phyloP scores from a whole-genome alignment of 2,888 invertebrate species.

The Phlogophora meticulosa region DNA sequence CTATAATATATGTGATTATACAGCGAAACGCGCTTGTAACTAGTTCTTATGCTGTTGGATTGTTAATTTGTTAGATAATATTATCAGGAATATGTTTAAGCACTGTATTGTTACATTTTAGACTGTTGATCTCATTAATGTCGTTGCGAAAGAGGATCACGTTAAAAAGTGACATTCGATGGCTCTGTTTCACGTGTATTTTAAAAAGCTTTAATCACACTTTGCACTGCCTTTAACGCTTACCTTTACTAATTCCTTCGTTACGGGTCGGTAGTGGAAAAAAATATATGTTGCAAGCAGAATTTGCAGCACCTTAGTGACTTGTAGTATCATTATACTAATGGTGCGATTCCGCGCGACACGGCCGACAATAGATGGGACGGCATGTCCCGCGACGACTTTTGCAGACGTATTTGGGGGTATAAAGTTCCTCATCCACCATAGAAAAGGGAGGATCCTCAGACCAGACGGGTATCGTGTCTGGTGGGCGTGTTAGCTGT shows the following conservation, averaged over 20 bases:
- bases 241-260: neutral
- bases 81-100: constrained; percentile 45
- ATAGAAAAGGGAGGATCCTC: no score
- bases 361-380: no score
- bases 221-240: neutral
- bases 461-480: no score
- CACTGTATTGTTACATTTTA: constrained; percentile 38
- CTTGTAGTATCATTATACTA: no score
- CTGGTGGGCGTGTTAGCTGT: no score
- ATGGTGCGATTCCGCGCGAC: no score
- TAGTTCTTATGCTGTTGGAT: constrained; percentile 45
- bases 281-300: neutral
- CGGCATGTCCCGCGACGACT: no score
- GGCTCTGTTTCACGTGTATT: neutral
- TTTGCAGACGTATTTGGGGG: no score
- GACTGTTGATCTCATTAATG: constrained; percentile 32
- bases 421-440: no score
- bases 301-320: no score
- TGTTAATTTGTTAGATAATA: constrained; percentile 28
- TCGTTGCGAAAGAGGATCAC: constrained; percentile 3
- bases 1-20: constrained; percentile 49
- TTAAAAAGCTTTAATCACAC: neutral
- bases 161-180: constrained; percentile 35
- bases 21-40: constrained; percentile 41
- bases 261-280: neutral